phyloP scores from a whole-genome alignment of 1,140 invertebrate genomes.

The Tenebrio molitor region DNA sequence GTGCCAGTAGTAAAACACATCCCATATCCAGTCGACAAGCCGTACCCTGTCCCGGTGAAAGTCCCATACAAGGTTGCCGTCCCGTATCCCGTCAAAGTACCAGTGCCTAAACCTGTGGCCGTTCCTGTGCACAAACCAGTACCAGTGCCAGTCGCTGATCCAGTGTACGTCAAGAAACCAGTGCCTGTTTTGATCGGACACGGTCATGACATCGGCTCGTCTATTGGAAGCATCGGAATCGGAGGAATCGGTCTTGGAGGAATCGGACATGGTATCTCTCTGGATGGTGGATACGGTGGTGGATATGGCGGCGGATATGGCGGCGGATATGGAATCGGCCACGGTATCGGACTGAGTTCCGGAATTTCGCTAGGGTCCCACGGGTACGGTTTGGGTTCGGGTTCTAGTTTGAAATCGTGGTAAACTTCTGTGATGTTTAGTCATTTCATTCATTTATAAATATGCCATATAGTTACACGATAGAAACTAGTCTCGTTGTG shows the following conservation, averaged over 20 bases:
- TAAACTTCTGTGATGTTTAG: conserved; percentile 30
- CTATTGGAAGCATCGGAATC: conserved; percentile 13
- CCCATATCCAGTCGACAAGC: conserved; percentile 61
- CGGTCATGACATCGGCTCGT: conserved; percentile 44
- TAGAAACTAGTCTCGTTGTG: conserved; percentile 32
- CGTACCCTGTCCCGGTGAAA: conserved; percentile 52
- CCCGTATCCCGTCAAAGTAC: conserved; percentile 47
- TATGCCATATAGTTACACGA: conserved; percentile 20
- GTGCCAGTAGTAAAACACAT: conserved; percentile 67
- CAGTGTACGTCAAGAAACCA: conserved; percentile 6
- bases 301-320: conserved; percentile 20
- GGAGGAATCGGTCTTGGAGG: conserved; percentile 13
- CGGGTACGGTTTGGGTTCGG: not conserved
- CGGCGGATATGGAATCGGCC: conserved; percentile 41
- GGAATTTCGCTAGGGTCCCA: not conserved
- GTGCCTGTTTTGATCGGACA: conserved; percentile 43
- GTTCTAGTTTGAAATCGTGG: conserved; percentile 29
- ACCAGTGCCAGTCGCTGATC: conserved; percentile 4
- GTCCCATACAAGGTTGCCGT: conserved; percentile 55
- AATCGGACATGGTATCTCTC: conserved; percentile 7
- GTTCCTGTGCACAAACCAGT: conserved; percentile 1
- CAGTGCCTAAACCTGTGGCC: conserved; percentile 39
- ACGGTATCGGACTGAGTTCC: not conserved
- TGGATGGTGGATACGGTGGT: conserved; percentile 17
- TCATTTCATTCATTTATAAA: conserved; percentile 36